Base-by-base conservation (phyloP, 2,888 invertebrate species). In the Cephus sareptanus region DNA sequence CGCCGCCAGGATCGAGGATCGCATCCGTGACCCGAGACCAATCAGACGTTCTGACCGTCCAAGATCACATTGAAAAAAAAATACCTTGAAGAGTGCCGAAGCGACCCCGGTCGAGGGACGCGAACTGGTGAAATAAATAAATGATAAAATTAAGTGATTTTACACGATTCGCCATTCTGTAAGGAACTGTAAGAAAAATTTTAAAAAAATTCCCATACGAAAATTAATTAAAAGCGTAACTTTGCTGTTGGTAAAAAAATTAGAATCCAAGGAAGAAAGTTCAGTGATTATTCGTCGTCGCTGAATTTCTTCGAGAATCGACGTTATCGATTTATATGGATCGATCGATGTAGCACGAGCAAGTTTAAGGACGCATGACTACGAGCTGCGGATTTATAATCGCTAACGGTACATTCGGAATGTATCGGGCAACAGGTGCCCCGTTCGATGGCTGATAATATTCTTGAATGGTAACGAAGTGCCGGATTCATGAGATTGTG, bases 331-430 rank as follows among this genome's bases (percentile, higher is more conserved):
- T 56, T 56, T 23, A 23, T 56, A 56, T 23, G 23, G 56, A 56
- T 56, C 56, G 23, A 56, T 56, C 23, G 23, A 56, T 23, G 23
- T 56, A 23, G 56, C 56, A 23, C 56, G 56, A 23, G 15, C 56
- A 23, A 56, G 56, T 23, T 56, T 56, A 23, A 56, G 23, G 23
- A 56, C 23, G 79, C 75, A 78, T 77, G 76, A 79, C 79, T 79
- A 79, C 79, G 79, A 81, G 81, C 79, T 71, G 80, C 80, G 81
- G 77, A 80, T 83, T 83, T 81, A 83, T 78, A 82, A 82, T 83
- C 80, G 79, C 79, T 84, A 84, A 84, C 83, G 83, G 83, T 84
- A 82, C 76, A 84, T 73, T 79, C 80, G 80, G 83, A 82, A 83
- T 83, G 83, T 81, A 82, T 56, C 56, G 71, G 71, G 33, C 71